Evolutionary conservation across 2,113 vertebrate species (phyloP).

Genomic region (Drymodes brunneopygia): DNA sequence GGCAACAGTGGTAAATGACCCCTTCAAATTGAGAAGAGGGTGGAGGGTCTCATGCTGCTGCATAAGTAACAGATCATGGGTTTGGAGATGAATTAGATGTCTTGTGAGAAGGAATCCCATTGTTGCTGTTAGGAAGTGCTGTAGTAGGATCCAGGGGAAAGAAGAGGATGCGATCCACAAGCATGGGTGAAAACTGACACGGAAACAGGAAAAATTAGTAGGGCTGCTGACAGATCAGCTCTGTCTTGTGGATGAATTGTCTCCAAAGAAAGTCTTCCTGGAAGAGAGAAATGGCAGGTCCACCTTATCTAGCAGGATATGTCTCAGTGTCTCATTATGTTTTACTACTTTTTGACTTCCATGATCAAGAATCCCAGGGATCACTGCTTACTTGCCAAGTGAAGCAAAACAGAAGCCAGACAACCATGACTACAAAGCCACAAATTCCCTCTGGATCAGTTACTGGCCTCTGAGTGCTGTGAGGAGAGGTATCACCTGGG

Average conservation of each 20-base stretch:
- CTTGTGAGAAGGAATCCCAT: background rate
- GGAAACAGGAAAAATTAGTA: background rate
- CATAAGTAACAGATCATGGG: background rate
- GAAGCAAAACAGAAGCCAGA: background rate
- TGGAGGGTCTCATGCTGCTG: background rate
- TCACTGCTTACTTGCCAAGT: background rate
- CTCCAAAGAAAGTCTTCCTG: background rate
- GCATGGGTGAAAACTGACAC: background rate
- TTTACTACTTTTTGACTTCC: background rate
- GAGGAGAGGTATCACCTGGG: background rate
- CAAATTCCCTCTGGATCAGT: background rate
- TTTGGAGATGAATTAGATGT: background rate
- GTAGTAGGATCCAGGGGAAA: background rate
- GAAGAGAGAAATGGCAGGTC: background rate
- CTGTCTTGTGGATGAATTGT: background rate
- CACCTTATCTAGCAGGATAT: background rate
- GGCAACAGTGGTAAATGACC: background rate
- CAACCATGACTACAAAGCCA: fast-evolving
- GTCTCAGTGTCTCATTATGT: background rate
- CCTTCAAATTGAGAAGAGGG: background rate
- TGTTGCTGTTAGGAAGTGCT: background rate
- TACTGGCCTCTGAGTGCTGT: background rate
- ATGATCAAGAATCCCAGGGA: background rate
- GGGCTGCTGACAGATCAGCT: background rate
- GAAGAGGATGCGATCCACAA: background rate